phyloP scores from a whole-genome alignment of 2,888 invertebrate species.

The Lomographa bimaculata region DNA sequence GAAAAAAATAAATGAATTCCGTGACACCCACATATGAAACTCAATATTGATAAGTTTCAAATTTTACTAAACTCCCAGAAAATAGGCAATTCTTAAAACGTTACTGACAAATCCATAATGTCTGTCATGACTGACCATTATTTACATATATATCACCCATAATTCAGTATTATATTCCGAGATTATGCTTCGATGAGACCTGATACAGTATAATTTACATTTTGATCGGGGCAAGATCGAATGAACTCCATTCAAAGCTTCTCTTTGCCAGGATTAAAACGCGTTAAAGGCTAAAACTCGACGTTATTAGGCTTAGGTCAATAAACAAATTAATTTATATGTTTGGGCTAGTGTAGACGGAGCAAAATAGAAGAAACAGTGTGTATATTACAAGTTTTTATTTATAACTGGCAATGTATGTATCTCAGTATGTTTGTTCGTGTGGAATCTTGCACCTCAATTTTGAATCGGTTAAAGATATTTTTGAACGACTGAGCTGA shows the following conservation, averaged over 20 bases:
- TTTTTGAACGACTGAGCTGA: too few species aligned
- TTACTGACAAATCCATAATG: conserved; percentile 36
- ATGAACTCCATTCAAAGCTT: conserved; percentile 34
- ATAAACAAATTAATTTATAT: conserved; percentile 30
- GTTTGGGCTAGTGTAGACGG: too few species aligned
- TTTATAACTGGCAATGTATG: too few species aligned
- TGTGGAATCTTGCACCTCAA: too few species aligned
- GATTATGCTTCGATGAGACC: conserved; percentile 61
- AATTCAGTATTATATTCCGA: conserved; percentile 61
- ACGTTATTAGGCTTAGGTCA: conserved; percentile 20
- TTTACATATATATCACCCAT: conserved; percentile 56
- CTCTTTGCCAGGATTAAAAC: conserved; percentile 21
- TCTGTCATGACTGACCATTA: conserved; percentile 52
- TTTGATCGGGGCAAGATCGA: conserved; percentile 55
- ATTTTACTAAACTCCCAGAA: conserved; percentile 43
- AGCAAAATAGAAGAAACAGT: too few species aligned
- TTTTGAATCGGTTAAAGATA: too few species aligned
- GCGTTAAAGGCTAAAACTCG: conserved; percentile 9
- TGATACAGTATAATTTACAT: conserved; percentile 63
- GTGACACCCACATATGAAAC: conserved; percentile 43
- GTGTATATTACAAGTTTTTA: too few species aligned
- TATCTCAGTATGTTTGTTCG: too few species aligned
- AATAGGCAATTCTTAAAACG: conserved; percentile 39
- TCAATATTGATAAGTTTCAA: conserved; percentile 44
- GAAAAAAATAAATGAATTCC: too few species aligned